These are phyloP conservation scores for Dastarcus helophoroides DNA, from an alignment of 2,888 invertebrate species.

Conservation along the genomic window DNA sequence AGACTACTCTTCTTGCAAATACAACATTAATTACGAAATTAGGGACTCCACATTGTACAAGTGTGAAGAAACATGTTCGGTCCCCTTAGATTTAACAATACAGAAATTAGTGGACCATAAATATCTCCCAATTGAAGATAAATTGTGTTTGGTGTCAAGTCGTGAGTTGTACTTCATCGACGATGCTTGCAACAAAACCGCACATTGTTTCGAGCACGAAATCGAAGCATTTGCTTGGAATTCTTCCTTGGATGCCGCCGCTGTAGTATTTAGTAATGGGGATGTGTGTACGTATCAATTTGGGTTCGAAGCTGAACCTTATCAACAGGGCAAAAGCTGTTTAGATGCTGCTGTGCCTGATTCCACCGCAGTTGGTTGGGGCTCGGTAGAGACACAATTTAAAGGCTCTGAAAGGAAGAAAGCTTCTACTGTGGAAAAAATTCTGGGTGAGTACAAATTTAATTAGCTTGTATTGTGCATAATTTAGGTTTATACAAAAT, in stretches of 20 bases:
- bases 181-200: no score
- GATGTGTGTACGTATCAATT: slow-evolving; percentile 3
- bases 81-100: no score
- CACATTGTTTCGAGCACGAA: slow-evolving; percentile 7
- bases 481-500: slow-evolving; percentile 1
- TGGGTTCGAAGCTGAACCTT: slow-evolving; percentile 5
- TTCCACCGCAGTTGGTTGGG: slow-evolving; percentile 89
- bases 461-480: not conserved
- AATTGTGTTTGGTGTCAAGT: no score
- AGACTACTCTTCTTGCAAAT: no score
- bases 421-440: slow-evolving; percentile 40
- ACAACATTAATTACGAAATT: no score
- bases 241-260: slow-evolving; percentile 5
- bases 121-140: no score
- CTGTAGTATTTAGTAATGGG: slow-evolving; percentile 7
- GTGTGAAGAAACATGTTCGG: no score
- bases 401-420: slow-evolving; percentile 81
- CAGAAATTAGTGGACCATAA: no score
- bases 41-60: no score
- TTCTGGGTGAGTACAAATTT: slow-evolving; percentile 3
- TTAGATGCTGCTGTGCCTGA: slow-evolving; percentile 38
- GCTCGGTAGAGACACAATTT: slow-evolving; percentile 91
- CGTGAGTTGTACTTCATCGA: no score
- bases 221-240: slow-evolving; percentile 8
- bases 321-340: slow-evolving; percentile 2